phyloP scores from a whole-genome alignment of 2,888 invertebrate genomes.

The Agrochola macilenta region DNA sequence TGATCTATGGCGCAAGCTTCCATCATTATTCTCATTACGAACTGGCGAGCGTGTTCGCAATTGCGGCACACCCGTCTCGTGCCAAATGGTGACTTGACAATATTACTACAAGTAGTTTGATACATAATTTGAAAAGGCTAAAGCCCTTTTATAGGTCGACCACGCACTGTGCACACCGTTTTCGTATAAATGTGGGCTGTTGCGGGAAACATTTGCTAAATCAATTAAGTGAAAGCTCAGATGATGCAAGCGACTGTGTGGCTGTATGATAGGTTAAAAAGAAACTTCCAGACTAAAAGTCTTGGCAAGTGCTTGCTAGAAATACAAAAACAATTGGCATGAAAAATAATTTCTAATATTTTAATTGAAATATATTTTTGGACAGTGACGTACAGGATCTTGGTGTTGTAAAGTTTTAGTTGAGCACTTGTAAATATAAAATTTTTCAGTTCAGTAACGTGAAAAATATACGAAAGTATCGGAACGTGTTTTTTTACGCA shows the following conservation, averaged over 20 bases:
- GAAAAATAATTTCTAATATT: slow-evolving; percentile 11
- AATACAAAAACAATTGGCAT: slow-evolving; percentile 34
- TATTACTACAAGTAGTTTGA: slow-evolving; percentile 71
- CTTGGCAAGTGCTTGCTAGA: slow-evolving; percentile 21
- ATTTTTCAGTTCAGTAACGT: slow-evolving; percentile 7
- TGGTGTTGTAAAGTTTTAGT: slow-evolving; percentile 3
- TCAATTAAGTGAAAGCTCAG: slow-evolving; percentile 52
- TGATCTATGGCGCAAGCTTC: slow-evolving; percentile 85
- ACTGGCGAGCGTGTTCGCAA: slow-evolving; percentile 77
- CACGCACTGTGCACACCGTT: slow-evolving; percentile 40
- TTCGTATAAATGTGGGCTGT: slow-evolving; percentile 52
- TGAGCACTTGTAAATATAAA: neutral
- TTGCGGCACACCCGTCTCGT: slow-evolving; percentile 77
- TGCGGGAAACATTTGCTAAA: slow-evolving; percentile 49
- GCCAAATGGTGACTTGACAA: slow-evolving; percentile 78
- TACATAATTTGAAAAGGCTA: slow-evolving; percentile 66
- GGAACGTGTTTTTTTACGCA: slow-evolving; percentile 16
- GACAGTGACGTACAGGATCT: slow-evolving; percentile 2
- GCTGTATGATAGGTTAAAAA: slow-evolving; percentile 29
- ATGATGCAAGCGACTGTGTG: slow-evolving; percentile 48
- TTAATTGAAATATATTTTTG: slow-evolving; percentile 20
- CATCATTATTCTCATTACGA: slow-evolving; percentile 88
- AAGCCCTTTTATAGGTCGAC: slow-evolving; percentile 60
- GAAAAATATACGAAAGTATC: slow-evolving; percentile 15
- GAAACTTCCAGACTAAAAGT: slow-evolving; percentile 44